Base-by-base conservation (phyloP, 2,797 vertebrate genomes). In the Kryptolebias ocellatus region DNA sequence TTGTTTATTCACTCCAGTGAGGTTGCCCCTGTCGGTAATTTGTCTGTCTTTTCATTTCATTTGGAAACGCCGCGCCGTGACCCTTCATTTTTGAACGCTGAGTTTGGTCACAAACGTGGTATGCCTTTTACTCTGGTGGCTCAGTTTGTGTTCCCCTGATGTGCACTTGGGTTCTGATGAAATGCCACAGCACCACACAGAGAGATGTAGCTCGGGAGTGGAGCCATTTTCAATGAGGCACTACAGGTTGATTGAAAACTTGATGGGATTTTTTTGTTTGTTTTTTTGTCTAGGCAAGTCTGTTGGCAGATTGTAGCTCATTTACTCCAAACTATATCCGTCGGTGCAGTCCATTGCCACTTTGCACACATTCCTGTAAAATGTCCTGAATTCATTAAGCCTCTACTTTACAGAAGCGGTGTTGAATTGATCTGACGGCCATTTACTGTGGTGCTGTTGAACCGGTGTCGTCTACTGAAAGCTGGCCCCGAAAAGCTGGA, bases 201-300 rank as follows among this genome's bases (percentile, higher is more conserved):
- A 51, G 55, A 45, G 34, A 65, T 53, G 53, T 55, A 63, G 47
- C 47, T 37, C 53, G 44, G 50, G 47, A 63, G 51, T 55, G 60
- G n/a, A 69, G 60, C 29, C 51, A 45, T 80, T 60, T 63, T 77
- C 60, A 27, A 74, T 44, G 29, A 67, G 37, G 11, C 45, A 15
- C 31, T 29, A 49, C 42, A 27, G 50, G 14, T 7, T 37, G 28
- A 66, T 27, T 28, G 31, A 20, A 47, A 29, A 42, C 3, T 12
- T 10, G 27, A n/a, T 8, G 0, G 20, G 20, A 24, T 24, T 24
- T 24, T n/a, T n/a, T n/a, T n/a, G n/a, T n/a, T n/a, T n/a, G n/a
- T n/a, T n/a, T n/a, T n/a, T n/a, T n/a, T n/a, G n/a, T n/a, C n/a
- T 24, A 24, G 20, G 20, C 20, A 24, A 24, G 20, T 2, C 20